phyloP scores from a whole-genome alignment of 2,888 invertebrate species.

The Caenorhabditis sp. region DNA sequence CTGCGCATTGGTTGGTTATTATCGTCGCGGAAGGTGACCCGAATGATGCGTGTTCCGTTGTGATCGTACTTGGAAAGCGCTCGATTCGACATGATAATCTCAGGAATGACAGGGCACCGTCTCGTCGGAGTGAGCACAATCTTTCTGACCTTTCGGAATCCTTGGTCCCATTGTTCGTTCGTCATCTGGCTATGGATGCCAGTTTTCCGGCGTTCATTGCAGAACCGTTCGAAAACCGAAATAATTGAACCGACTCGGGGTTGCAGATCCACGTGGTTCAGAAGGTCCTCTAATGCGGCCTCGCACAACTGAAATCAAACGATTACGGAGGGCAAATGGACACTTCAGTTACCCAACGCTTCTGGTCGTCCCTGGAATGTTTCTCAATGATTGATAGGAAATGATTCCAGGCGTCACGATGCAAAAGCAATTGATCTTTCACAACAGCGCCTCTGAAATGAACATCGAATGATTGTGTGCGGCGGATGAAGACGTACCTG shows the following conservation, averaged over 20 bases:
- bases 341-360: background rate
- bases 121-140: slow-evolving; percentile 72
- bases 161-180: slow-evolving; percentile 18
- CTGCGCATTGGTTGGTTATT: slow-evolving; percentile 56
- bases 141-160: slow-evolving; percentile 37
- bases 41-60: slow-evolving; percentile 67
- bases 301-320: slow-evolving; percentile 39
- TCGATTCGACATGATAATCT: slow-evolving; percentile 77
- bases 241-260: slow-evolving; percentile 5
- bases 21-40: slow-evolving; percentile 68
- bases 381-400: slow-evolving; percentile 12
- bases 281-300: slow-evolving; percentile 29
- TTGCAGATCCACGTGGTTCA: slow-evolving; percentile 22
- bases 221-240: slow-evolving; percentile 8
- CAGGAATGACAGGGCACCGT: slow-evolving; percentile 70
- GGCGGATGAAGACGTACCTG: slow-evolving; percentile 6
- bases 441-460: slow-evolving; percentile 41
- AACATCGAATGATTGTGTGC: background rate
- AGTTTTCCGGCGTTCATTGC: slow-evolving; percentile 1
- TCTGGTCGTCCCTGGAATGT: slow-evolving; percentile 7
- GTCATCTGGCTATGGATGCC: slow-evolving; percentile 17
- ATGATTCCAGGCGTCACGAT: background rate
- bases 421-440: slow-evolving; percentile 31
- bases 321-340: background rate
- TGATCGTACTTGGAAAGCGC: slow-evolving; percentile 66